Evolutionary conservation across 2,113 vertebrate species (phyloP).

Genomic region (Neolamprologus cancellatus): DNA sequence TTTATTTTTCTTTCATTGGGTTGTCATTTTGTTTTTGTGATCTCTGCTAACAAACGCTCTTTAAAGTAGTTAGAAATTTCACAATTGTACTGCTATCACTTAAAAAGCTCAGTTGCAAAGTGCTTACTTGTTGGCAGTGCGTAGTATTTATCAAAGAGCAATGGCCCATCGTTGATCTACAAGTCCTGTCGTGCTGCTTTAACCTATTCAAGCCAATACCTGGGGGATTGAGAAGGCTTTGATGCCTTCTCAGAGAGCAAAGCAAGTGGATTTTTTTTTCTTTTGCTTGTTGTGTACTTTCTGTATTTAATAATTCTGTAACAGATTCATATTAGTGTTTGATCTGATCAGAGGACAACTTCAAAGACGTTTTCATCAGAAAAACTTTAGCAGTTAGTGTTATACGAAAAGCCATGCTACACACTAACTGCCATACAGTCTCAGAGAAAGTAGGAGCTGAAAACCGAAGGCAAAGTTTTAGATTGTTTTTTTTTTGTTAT

Average conservation of each 20-base stretch:
- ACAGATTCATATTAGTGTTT: constrained; percentile 52
- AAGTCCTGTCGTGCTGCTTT: background rate
- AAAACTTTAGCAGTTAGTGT: constrained; percentile 5
- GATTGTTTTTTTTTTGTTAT: background rate
- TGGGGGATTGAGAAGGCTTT: constrained; percentile 2
- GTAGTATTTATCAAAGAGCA: background rate
- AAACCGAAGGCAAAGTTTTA: background rate
- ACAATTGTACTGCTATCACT: background rate
- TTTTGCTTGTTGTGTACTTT: background rate
- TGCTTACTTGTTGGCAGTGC: background rate
- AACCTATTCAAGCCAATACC: background rate
- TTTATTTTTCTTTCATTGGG: background rate
- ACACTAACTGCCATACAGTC: background rate
- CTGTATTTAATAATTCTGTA: constrained; percentile 39
- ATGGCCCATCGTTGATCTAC: background rate
- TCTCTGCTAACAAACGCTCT: background rate
- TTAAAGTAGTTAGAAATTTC: background rate
- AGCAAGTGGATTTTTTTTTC: background rate
- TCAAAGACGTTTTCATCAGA: constrained; percentile 55
- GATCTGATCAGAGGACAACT: constrained; percentile 61
- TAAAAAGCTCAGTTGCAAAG: background rate
- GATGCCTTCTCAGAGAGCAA: constrained; percentile 12
- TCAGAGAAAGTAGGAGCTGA: background rate
- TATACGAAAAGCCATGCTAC: background rate
- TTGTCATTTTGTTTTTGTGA: background rate